Percentiles rank a stretch among this genome's conserved stretches.
These are phyloP conservation scores for Hystrix brachyura DNA, from an alignment of 2,113 vertebrate genomes.

Conservation along the genomic window DNA sequence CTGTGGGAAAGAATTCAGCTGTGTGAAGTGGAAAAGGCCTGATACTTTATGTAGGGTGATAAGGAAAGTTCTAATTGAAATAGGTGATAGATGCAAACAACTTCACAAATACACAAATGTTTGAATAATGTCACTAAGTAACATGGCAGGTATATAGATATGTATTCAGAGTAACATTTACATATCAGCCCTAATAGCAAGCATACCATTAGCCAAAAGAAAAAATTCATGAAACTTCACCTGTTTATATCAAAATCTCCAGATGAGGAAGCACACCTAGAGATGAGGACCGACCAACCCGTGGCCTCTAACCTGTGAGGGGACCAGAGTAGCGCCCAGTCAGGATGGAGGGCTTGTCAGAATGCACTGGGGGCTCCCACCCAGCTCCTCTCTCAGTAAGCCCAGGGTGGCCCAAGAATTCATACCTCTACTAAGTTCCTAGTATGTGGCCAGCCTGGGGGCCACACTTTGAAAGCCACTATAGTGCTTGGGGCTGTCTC, in stretches of 20 bases:
- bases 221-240: constrained; percentile 68
- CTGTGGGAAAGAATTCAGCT: constrained; percentile 7
- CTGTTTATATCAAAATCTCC: constrained; percentile 60
- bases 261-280: constrained; percentile 35
- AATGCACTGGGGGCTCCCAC: neutral
- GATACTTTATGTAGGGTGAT: neutral
- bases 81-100: constrained; percentile 80
- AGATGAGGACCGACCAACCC: neutral
- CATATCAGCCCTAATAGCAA: constrained; percentile 82
- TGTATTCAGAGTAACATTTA: constrained; percentile 84
- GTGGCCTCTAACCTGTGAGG: neutral
- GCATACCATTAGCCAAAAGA: constrained; percentile 74
- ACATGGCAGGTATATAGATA: constrained; percentile 81
- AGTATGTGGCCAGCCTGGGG: neutral
- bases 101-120: constrained; percentile 82
- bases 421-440: neutral
- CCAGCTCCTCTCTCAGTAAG: neutral
- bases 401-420: neutral
- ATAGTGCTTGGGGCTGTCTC: neutral
- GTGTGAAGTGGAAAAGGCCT: neutral
- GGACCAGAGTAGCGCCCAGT: too few relatives aligned
- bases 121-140: constrained; percentile 85
- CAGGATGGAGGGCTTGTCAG: neutral
- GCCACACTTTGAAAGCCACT: neutral
- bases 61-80: constrained; percentile 10